phyloP scores from a whole-genome alignment of 2,113 vertebrate genomes.

The Sciurus niger region DNA sequence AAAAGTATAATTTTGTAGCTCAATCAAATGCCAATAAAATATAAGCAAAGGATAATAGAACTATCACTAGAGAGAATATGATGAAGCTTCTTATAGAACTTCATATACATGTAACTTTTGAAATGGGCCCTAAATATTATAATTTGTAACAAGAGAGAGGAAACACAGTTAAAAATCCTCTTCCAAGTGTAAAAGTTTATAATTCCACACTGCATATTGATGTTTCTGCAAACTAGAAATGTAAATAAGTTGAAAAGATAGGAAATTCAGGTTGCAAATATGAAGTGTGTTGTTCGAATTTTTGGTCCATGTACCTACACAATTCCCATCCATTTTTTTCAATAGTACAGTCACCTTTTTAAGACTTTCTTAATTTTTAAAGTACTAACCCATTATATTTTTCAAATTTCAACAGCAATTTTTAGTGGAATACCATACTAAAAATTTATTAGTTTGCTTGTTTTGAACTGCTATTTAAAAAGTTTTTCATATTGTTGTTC shows the following conservation, averaged over 20 bases:
- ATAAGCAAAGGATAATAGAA: background rate
- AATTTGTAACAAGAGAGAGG: background rate
- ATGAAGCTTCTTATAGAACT: background rate
- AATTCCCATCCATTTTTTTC: background rate
- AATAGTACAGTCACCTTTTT: background rate
- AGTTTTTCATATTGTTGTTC: background rate
- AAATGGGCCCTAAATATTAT: background rate
- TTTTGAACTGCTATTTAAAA: background rate
- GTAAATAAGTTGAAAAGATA: background rate
- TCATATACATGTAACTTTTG: background rate
- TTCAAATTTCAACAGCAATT: background rate
- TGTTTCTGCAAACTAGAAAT: background rate
- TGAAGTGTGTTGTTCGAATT: rapidly evolving
- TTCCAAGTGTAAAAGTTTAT: background rate
- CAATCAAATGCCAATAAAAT: background rate
- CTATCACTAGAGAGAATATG: background rate
- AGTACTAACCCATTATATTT: background rate
- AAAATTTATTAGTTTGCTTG: background rate
- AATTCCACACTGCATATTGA: background rate
- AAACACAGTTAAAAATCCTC: background rate
- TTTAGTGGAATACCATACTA: background rate
- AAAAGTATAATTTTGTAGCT: background rate
- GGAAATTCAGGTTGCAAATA: background rate
- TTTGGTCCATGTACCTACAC: rapidly evolving
- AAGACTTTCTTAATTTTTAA: background rate